phyloP scores from a whole-genome alignment of 37 sponge, comb jelly and placozoan genomes.

The Geodia barretti region DNA sequence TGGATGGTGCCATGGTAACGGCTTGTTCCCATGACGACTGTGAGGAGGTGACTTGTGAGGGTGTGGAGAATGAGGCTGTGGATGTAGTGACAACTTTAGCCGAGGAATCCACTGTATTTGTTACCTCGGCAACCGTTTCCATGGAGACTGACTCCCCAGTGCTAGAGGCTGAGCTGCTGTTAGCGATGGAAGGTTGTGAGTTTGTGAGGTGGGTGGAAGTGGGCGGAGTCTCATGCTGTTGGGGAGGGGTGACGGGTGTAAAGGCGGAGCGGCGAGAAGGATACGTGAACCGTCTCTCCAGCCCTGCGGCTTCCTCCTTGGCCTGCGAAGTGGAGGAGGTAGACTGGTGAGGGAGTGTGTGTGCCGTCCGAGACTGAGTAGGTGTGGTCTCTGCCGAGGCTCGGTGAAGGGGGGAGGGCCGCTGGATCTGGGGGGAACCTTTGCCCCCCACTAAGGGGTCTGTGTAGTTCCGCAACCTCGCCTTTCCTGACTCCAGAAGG shows the following conservation, averaged over 20 bases:
- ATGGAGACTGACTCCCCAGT: not conserved
- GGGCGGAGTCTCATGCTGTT: not conserved
- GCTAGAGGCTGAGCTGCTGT: not conserved
- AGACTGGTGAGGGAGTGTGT: slow-evolving; percentile 47
- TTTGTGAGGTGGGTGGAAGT: not conserved
- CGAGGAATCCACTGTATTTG: not conserved
- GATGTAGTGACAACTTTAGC: not conserved
- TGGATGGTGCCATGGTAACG: not conserved
- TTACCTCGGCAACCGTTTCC: not conserved
- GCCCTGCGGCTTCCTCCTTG: not conserved
- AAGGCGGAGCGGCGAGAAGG: slow-evolving; percentile 12
- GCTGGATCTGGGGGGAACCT: slow-evolving; percentile 2
- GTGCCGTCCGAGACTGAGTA: slow-evolving; percentile 17
- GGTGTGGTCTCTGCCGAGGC: not conserved
- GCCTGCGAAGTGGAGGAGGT: slow-evolving; percentile 1
- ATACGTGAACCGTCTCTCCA: slow-evolving; percentile 8
- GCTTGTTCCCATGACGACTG: not conserved
- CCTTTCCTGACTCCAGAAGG: slow-evolving; percentile 42
- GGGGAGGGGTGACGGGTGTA: slow-evolving; percentile 6
- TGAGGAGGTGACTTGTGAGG: not conserved
- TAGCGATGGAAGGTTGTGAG: slow-evolving; percentile 22
- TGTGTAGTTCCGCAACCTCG: slow-evolving; percentile 9
- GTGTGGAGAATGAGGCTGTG: not conserved
- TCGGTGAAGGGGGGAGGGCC: slow-evolving; percentile 18
- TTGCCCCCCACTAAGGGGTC: slow-evolving; percentile 31